Base-by-base conservation (phyloP, 2,888 invertebrate species). In the Sphaerophoria rueppellii region DNA sequence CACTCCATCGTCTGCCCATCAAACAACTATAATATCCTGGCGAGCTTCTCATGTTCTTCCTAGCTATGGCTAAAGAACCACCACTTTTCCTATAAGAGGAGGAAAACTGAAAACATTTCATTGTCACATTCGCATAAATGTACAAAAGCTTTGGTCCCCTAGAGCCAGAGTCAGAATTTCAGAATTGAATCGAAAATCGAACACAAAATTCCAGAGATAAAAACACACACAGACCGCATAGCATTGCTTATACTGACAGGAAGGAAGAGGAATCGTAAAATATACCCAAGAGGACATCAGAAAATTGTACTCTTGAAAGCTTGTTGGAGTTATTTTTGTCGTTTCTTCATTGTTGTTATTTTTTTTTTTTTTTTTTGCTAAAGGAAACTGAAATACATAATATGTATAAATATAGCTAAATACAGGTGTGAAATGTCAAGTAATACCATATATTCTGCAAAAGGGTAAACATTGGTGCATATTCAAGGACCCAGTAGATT, bases 361-460 rank as follows among this genome's bases (percentile, higher is more conserved):
- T n/a, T 48, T 46, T 55, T 14, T 55, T 50, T n/a, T 48, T 46
- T 61, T 14, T 34, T 58, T 24, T 24, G 24, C 24, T 24, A 16
- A 50, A 65, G 50, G 65, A 50, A 50, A 35, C 16, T 16, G 6
- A 63, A 11, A 50, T 35, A 50, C 11, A 16, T n/a, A 50, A 7
- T n/a, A 11, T 3, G 5, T 40, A 16, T 35, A 63, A n/a, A 24
- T 24, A 24, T 35, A 50, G 14, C 16, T 16, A 52, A 35, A 54
- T 55, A 48, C 81, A 85, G 85, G 85, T 85, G 85, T 85, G 85
- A 85, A 81, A 73, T 81, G 70, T 77, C 58, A 77, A 85, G 81
- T 77, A 81, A 81, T 72, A 85, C 73, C 81, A 81, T 70, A 85
- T 70, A 65, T 76, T 55, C 57, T 65, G 60, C 46, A 24, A 24